phyloP scores from a whole-genome alignment of 2,888 invertebrate genomes.

The Deilephila elpenor region DNA sequence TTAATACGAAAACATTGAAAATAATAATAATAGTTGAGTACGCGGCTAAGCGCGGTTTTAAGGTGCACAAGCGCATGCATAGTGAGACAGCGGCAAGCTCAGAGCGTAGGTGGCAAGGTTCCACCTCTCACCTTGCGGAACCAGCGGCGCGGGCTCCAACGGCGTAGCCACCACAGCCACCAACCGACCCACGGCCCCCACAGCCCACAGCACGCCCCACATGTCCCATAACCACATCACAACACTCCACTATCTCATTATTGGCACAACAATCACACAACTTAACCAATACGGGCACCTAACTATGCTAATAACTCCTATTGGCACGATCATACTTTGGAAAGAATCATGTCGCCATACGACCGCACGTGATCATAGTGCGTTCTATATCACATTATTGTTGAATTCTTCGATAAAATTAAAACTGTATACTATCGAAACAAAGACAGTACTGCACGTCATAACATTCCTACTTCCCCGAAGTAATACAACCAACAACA shows the following conservation, averaged over 20 bases:
- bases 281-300: conserved; percentile 80
- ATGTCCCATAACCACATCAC: conserved; percentile 84
- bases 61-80: conserved; percentile 56
- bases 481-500: conserved; percentile 57
- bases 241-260: conserved; percentile 84
- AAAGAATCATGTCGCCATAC: conserved; percentile 71
- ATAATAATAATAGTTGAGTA: conserved; percentile 10
- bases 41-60: conserved; percentile 35
- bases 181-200: conserved; percentile 73
- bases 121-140: conserved; percentile 78
- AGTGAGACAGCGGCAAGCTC: conserved; percentile 43
- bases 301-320: conserved; percentile 80
- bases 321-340: conserved; percentile 83
- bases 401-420: conserved; percentile 57
- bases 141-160: conserved; percentile 72
- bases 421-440: conserved; percentile 71
- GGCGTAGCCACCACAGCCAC: conserved; percentile 71
- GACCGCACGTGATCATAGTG: conserved; percentile 53
- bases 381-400: conserved; percentile 73
- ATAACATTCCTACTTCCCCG: conserved; percentile 75
- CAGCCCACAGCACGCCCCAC: conserved; percentile 80
- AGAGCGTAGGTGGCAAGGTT: conserved; percentile 70
- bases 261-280: conserved; percentile 83
- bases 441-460: conserved; percentile 83
- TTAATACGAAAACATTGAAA: neutral